Conservation (phyloP, 2,113 vertebrate genomes). For the Forbesichthys agassizii region DNA sequence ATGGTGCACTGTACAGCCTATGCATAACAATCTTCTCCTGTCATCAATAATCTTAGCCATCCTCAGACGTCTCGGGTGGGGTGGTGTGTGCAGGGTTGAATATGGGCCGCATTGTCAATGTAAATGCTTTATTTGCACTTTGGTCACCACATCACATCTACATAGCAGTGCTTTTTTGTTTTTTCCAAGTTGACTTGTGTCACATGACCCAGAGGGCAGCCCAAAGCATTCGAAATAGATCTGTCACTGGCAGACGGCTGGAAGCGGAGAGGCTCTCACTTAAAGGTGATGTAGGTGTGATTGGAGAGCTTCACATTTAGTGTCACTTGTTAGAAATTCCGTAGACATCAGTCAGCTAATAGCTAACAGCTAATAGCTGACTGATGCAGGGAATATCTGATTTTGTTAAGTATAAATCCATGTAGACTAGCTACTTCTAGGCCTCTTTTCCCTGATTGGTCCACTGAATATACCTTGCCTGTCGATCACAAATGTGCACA, state of each 20-base stretch:
- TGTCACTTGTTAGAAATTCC: too few species aligned
- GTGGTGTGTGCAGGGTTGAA: slow-evolving; percentile 46
- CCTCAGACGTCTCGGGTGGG: slow-evolving; percentile 53
- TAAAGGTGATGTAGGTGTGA: background rate
- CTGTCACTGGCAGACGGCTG: background rate
- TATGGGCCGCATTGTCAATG: slow-evolving; percentile 35
- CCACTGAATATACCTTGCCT: too few species aligned
- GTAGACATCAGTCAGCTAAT: too few species aligned
- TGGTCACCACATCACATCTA: background rate
- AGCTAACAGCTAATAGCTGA: too few species aligned
- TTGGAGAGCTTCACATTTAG: too few species aligned
- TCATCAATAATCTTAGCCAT: slow-evolving; percentile 70
- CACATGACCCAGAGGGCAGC: background rate
- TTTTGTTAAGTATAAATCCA: too few species aligned
- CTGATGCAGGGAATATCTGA: too few species aligned
- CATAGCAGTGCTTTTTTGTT: background rate
- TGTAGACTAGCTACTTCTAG: too few species aligned
- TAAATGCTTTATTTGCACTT: slow-evolving; percentile 19
- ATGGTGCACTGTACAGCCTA: slow-evolving; percentile 68
- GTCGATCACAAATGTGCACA: too few species aligned
- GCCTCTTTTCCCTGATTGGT: too few species aligned
- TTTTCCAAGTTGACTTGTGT: slow-evolving; percentile 10
- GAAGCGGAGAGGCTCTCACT: background rate
- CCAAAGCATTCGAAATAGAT: background rate
- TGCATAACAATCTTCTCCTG: slow-evolving; percentile 75